Base-by-base conservation (phyloP, 2,888 invertebrate species). In the Lepeophtheirus nordmannii region DNA sequence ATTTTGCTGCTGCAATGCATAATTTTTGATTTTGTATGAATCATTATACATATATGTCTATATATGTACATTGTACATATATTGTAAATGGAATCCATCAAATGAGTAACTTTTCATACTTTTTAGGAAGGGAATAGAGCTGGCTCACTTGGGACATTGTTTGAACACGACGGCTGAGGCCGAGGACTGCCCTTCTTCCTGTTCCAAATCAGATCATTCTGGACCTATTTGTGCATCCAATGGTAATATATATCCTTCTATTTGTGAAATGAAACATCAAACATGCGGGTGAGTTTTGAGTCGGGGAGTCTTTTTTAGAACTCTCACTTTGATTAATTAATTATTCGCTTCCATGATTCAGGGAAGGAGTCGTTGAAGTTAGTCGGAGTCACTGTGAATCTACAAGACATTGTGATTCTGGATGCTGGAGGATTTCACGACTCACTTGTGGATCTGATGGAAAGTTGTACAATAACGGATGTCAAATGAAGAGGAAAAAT, bases 161-260 rank as follows among this genome's bases (percentile, higher is more conserved):
- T 82, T 82, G 74, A 83, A 83, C 73, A 14, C 67, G 17, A 82
- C 85, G 72, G 85, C 86, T 68, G 89, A 89, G 0, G 85, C 89
- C 71, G 80, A 89, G 14, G 90, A 90, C 75, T 94, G 93, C 71
- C 91, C 92, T 0, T 85, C 87, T 7, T 85, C 85, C 71, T 89
- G 89, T 74, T 85, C 60, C 1, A 59, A 87, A 40, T 85, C 84
- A 72, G 89, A 89, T 0, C 80, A 85, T 70, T 90, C 90, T 71
- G 90, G 90, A 0, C 90, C 91, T 0, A 84, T 93, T 69, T 94
- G 93, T 74, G 93, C 88, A 5, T 89, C 87, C 67, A 89, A 93
- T 73, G 91, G 88, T 39, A 89, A 89, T 73, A 91, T 91, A 0
- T 93, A 93, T 79, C 86, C 87, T 73, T 92, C 85, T 72, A 89